phyloP scores from a whole-genome alignment of 2,113 vertebrate species.

The Capreolus pygargus region DNA sequence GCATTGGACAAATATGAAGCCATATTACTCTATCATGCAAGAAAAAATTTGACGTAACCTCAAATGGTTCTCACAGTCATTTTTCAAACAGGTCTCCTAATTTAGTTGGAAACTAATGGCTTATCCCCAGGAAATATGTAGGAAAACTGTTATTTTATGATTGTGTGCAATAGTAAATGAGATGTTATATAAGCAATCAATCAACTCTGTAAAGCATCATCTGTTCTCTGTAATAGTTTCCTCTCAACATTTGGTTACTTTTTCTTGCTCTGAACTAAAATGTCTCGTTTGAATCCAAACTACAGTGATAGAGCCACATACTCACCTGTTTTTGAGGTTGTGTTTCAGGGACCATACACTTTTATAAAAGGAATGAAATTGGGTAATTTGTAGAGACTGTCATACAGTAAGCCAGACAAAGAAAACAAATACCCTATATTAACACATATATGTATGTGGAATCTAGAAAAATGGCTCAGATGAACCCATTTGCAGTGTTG shows the following conservation, averaged over 20 bases:
- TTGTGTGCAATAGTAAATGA: background rate
- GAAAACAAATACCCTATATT: background rate
- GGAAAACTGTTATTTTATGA: background rate
- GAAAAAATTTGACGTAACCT: background rate
- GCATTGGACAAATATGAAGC: constrained; percentile 12
- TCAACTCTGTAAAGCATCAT: background rate
- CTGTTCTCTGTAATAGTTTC: background rate
- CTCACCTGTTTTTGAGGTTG: background rate
- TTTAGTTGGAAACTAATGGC: background rate
- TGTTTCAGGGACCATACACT: background rate
- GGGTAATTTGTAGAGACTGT: background rate
- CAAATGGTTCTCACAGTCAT: background rate
- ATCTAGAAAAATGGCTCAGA: background rate
- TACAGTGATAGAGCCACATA: background rate
- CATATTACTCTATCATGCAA: background rate
- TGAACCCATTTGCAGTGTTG: background rate
- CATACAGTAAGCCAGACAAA: background rate
- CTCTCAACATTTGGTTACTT: background rate
- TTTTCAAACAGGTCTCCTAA: background rate
- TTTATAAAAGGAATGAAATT: background rate
- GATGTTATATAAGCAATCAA: background rate
- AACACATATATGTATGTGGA: background rate
- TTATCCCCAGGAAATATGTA: background rate
- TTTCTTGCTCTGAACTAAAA: background rate
- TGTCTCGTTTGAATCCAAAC: background rate